phyloP scores from a whole-genome alignment of 2,113 vertebrate genomes.

The Pao palembangensis region DNA sequence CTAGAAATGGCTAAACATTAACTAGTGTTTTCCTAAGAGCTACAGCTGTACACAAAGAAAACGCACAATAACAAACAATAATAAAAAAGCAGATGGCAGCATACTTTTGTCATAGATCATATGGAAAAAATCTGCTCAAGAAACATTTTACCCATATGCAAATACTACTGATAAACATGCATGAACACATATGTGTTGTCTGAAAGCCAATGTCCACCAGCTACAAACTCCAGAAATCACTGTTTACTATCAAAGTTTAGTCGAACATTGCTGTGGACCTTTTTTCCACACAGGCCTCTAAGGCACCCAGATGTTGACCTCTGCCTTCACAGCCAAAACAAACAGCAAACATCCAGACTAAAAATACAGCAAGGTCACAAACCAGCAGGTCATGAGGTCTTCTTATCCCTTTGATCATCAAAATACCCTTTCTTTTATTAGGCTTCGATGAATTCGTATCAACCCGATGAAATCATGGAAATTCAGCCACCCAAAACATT shows the following conservation, averaged over 20 bases:
- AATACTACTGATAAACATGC: too few species aligned
- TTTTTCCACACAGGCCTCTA: conserved; percentile 26
- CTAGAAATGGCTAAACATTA: conserved; percentile 27
- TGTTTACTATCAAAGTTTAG: conserved; percentile 68
- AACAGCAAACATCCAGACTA: conserved; percentile 6
- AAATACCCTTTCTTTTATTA: too few species aligned
- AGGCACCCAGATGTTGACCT: conserved; percentile 17
- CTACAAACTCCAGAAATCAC: conserved; percentile 10
- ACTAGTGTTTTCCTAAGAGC: conserved; percentile 9
- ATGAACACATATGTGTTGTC: conserved; percentile 16
- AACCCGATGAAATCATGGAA: too few species aligned
- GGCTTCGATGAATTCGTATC: too few species aligned
- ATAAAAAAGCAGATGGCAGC: too few species aligned
- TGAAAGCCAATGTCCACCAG: conserved; percentile 5
- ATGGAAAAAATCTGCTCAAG: neutral
- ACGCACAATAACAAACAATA: neutral
- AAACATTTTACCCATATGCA: neutral
- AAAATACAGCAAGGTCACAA: conserved; percentile 23
- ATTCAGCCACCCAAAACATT: too few species aligned
- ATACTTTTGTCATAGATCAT: too few species aligned
- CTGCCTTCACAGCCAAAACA: conserved; percentile 14
- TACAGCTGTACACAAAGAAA: neutral
- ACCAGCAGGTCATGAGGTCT: neutral
- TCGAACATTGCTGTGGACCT: conserved; percentile 33
- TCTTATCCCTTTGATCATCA: neutral